Percentiles rank a stretch among this genome's conserved stretches.
These are phyloP conservation scores for Nyctereutes procyonoides DNA, from an alignment of 2,113 vertebrate genomes.

Conservation along the genomic window DNA sequence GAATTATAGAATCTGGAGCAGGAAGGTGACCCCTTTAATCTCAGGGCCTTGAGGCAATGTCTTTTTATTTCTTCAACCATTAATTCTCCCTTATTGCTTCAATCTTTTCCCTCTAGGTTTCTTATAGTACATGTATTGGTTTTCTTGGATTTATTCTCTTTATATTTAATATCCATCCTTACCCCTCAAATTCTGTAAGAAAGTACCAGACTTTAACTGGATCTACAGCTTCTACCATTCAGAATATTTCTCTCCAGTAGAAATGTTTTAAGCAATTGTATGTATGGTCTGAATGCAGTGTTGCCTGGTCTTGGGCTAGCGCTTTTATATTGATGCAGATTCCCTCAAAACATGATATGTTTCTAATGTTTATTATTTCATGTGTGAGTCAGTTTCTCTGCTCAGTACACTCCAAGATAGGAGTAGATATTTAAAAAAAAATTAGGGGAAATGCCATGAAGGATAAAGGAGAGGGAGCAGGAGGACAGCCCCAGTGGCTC, in stretches of 20 bases:
- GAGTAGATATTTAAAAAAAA: not conserved
- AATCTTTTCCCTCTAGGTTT: not conserved
- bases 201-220: not conserved
- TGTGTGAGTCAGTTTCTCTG: not conserved
- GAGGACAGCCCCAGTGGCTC: not conserved
- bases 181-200: not conserved
- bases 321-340: not conserved
- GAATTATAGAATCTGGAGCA: not conserved
- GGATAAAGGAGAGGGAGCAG: not conserved
- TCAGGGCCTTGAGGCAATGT: not conserved
- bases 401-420: not conserved
- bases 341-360: not conserved
- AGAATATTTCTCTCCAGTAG: not conserved
- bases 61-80: constrained; percentile 22
- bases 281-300: not conserved
- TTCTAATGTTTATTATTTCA: not conserved
- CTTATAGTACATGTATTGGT: not conserved
- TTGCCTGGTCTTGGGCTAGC: not conserved
- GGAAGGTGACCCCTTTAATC: not conserved
- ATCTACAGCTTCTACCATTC: not conserved
- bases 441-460: not conserved
- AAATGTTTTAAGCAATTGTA: not conserved
- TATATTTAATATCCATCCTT: not conserved
- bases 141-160: not conserved
- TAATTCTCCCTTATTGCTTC: not conserved